Percentiles rank a stretch among this genome's conserved stretches.
phyloP scores from a whole-genome alignment of 2,113 vertebrate genomes.

The Tychaedon coryphoeus region DNA sequence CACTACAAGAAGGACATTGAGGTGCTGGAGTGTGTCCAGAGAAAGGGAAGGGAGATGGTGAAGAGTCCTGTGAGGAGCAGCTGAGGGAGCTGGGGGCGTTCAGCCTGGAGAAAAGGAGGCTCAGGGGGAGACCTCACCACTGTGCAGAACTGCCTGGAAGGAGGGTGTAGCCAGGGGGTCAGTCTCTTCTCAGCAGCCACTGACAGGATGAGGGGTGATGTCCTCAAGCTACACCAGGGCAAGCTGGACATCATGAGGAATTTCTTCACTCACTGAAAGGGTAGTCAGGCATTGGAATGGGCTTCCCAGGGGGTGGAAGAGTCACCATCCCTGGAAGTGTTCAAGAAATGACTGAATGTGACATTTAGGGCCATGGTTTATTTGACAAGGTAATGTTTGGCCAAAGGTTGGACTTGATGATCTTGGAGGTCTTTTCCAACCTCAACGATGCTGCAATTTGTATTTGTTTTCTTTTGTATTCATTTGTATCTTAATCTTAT shows the following conservation, averaged over 20 bases:
- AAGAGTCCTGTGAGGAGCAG: background rate
- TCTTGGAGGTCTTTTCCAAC: background rate
- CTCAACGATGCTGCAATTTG: fast-evolving
- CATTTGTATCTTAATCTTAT: background rate
- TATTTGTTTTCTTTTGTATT: background rate
- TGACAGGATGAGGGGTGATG: background rate
- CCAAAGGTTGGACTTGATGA: background rate
- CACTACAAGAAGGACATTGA: background rate
- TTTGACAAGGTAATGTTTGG: background rate
- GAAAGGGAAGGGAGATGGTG: background rate
- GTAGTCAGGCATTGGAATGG: background rate
- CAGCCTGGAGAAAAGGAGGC: background rate
- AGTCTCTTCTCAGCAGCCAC: background rate
- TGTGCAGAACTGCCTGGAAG: background rate
- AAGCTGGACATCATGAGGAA: background rate
- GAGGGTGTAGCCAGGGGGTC: background rate
- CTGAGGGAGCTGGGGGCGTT: background rate
- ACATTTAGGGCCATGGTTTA: background rate
- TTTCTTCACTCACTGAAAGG: background rate
- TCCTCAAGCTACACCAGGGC: background rate
- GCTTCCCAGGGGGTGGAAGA: background rate
- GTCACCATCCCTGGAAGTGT: background rate
- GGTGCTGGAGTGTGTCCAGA: background rate
- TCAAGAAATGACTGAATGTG: background rate
- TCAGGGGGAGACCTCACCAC: too few species aligned